Percentiles rank a stretch among this genome's conserved stretches.
Evolutionary conservation across 1,140 invertebrate genomes (phyloP).

Genomic region (Teleogryllus occipitalis): DNA sequence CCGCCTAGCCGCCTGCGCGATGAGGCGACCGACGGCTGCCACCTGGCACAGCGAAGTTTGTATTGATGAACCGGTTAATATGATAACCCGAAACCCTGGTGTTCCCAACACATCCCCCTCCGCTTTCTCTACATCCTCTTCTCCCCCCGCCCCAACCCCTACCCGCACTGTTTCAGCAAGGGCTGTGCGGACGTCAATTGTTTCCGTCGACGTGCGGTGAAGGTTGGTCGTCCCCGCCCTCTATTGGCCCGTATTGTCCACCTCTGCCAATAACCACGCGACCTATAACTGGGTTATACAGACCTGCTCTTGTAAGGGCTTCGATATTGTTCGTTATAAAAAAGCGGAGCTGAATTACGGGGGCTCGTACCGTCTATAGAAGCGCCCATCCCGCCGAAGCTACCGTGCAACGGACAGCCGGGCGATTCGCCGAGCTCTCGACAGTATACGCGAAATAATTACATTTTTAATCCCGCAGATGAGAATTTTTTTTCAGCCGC

Average conservation of each 20-base stretch:
- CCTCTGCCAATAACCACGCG: neutral
- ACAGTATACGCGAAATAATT: neutral
- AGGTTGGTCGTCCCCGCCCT: neutral
- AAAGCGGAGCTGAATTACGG: neutral
- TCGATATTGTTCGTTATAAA: neutral
- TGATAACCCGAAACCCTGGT: neutral
- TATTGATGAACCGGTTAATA: neutral
- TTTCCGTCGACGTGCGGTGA: neutral
- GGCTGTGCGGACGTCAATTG: neutral
- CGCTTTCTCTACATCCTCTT: neutral
- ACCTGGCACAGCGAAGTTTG: neutral
- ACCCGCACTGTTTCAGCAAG: neutral
- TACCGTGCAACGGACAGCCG: too few species aligned
- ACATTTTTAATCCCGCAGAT: neutral
- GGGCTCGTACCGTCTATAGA: too few species aligned
- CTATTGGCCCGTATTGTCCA: neutral
- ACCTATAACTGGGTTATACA: neutral
- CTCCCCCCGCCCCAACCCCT: neutral
- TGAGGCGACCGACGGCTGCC: neutral
- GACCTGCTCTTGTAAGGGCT: neutral
- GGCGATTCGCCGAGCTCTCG: neutral
- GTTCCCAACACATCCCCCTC: neutral
- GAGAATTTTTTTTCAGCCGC: neutral
- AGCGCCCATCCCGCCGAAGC: too few species aligned
- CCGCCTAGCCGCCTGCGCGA: too few species aligned